These are phyloP conservation scores for Acanthacorydalis orientalis DNA, from an alignment of 2,888 invertebrate genomes.

Conservation along the genomic window DNA sequence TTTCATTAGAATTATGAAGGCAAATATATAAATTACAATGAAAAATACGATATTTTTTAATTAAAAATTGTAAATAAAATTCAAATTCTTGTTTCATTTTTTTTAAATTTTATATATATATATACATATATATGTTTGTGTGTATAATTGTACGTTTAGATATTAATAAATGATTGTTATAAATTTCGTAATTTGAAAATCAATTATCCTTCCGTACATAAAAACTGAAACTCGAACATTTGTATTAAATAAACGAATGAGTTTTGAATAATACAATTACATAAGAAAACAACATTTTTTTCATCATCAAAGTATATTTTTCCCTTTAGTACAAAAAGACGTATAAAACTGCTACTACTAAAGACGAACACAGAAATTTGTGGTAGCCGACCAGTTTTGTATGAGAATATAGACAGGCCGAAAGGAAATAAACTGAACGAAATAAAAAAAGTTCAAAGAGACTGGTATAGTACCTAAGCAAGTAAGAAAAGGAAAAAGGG, in stretches of 20 bases:
- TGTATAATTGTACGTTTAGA: background rate
- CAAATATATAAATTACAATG: background rate
- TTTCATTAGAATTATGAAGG: background rate
- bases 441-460: constrained; percentile 10
- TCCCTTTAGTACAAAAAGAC: background rate
- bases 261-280: background rate
- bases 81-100: background rate
- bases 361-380: constrained; percentile 7
- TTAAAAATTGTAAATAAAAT: background rate
- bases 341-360: background rate
- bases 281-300: background rate
- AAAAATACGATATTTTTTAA: background rate
- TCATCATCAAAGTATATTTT: too few species aligned
- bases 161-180: background rate
- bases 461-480: background rate
- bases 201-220: background rate
- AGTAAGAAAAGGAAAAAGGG: constrained; percentile 4
- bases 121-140: background rate
- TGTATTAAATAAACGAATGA: background rate
- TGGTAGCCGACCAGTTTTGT: background rate
- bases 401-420: constrained; percentile 7
- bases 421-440: constrained; percentile 8
- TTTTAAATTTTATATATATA: too few species aligned
- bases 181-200: background rate
- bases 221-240: background rate